Percentiles rank a stretch among this genome's conserved stretches.
Conservation (phyloP, 2,797 vertebrate species). For the Monodelphis domestica region DNA sequence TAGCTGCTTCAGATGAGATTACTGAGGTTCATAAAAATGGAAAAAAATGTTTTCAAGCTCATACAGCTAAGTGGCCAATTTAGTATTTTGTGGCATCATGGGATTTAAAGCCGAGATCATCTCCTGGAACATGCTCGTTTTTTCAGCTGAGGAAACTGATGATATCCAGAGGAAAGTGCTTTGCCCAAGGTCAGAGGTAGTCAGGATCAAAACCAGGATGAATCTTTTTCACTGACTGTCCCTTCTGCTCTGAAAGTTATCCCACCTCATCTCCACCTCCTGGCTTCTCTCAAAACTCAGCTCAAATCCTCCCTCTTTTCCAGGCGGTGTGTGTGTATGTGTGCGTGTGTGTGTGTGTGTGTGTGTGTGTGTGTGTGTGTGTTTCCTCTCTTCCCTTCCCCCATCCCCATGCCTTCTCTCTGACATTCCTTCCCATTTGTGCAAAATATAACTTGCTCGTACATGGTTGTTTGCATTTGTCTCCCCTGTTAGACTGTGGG, state of each 20-base stretch:
- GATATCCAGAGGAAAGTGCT: neutral
- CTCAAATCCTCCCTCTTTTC: neutral
- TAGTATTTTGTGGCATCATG: neutral
- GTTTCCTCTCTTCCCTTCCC: neutral
- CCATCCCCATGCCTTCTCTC: neutral
- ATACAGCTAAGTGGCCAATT: neutral
- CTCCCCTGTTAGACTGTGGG: neutral
- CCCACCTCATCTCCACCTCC: neutral
- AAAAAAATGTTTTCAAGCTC: neutral
- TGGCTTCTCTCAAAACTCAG: neutral
- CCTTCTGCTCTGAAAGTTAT: neutral
- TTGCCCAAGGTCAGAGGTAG: neutral
- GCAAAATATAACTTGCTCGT: neutral
- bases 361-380: too few relatives aligned
- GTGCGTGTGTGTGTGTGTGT: too few relatives aligned
- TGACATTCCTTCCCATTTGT: neutral
- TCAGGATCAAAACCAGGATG: neutral
- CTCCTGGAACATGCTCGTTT: neutral
- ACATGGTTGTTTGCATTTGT: neutral
- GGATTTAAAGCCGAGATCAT: neutral
- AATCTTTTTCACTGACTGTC: neutral
- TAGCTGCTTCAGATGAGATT: neutral
- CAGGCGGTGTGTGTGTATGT: too few relatives aligned
- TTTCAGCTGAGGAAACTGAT: neutral
- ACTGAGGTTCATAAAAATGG: neutral